These are phyloP conservation scores for Stomorhina lunata DNA, from an alignment of 2,888 invertebrate species.

Conservation along the genomic window DNA sequence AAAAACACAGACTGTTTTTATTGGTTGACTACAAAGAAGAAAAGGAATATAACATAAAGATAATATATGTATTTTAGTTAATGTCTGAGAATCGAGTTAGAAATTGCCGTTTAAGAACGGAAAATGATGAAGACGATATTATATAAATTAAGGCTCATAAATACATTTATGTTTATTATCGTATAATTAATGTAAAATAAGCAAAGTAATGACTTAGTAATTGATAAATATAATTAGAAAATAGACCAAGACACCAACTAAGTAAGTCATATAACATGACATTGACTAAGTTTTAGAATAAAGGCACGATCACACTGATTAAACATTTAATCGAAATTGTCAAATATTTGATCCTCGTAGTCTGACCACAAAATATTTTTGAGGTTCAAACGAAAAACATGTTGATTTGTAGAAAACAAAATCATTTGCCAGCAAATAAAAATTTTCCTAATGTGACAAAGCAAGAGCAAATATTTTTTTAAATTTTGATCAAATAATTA, in stretches of 20 bases:
- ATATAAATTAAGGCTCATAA: not conserved
- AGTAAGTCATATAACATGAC: not conserved
- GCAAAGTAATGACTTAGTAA: conserved; percentile 23
- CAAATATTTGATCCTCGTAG: no score
- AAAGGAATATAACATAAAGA: not conserved
- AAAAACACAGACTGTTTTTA: not conserved
- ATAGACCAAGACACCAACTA: not conserved
- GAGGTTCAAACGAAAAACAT: no score
- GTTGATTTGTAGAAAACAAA: no score
- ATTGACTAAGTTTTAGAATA: no score
- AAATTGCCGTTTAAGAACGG: conserved; percentile 27
- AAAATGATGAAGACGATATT: not conserved
- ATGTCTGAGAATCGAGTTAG: conserved; percentile 23
- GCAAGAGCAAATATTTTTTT: no score
- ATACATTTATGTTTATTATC: not conserved
- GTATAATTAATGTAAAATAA: conserved; percentile 20
- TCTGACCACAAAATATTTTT: no score
- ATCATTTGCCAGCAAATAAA: no score
- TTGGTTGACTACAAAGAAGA: not conserved
- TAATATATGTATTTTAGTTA: not conserved
- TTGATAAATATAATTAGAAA: conserved; percentile 21
- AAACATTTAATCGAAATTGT: no score
- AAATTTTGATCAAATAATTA: no score
- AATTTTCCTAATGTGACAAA: no score
- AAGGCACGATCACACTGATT: no score